Percentiles rank a stretch among this genome's conserved stretches.
These are phyloP conservation scores for Coracias cyanogaster DNA, from an alignment of 2,797 vertebrate species.

Conservation along the genomic window DNA sequence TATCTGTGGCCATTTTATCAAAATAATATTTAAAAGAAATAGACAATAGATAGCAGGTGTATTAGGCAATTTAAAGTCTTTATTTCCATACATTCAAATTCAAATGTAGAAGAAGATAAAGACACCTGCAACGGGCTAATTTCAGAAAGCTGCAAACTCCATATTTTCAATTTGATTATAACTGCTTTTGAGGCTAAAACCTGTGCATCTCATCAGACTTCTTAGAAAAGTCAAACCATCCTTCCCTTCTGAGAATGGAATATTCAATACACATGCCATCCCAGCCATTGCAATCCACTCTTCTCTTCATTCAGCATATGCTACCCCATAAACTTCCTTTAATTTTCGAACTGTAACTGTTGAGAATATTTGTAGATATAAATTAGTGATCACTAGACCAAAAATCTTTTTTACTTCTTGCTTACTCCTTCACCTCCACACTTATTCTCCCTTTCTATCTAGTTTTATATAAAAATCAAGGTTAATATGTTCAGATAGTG, in stretches of 20 bases:
- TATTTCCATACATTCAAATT: background rate
- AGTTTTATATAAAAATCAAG: background rate
- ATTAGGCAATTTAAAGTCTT: background rate
- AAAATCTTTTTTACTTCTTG: background rate
- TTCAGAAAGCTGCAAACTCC: background rate
- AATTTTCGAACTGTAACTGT: background rate
- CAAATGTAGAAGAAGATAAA: background rate
- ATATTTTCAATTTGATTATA: background rate
- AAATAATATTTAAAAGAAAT: background rate
- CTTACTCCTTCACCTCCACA: background rate
- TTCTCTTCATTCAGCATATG: background rate
- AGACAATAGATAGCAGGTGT: background rate
- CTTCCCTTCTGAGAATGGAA: background rate
- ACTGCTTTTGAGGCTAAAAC: background rate
- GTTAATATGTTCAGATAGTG: background rate
- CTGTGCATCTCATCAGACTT: background rate
- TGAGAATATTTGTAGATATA: background rate
- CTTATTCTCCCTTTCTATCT: background rate
- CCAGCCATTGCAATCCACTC: background rate
- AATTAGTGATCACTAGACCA: background rate
- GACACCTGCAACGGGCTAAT: background rate
- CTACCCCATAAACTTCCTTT: background rate
- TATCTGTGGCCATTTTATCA: background rate
- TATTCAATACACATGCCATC: background rate
- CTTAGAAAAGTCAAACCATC: background rate